Conservation (phyloP, 2,113 vertebrate species). For the Varanus salvator region DNA sequence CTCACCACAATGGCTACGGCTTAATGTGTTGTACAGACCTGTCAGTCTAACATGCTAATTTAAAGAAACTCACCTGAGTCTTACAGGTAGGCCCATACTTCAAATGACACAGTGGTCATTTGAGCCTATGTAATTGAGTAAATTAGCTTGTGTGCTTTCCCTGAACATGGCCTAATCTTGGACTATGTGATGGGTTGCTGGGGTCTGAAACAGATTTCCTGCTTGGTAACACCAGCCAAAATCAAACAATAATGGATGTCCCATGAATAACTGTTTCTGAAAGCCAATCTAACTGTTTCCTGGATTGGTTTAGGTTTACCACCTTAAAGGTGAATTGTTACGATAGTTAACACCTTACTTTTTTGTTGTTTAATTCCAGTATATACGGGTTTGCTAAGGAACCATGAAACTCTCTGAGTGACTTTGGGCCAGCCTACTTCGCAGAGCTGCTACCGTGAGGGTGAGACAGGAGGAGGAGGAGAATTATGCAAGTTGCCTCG, state of each 20-base stretch:
- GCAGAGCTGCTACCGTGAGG: no score
- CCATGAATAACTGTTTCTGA: not conserved
- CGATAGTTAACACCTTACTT: not conserved
- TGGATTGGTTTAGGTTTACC: not conserved
- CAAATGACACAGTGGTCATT: not conserved
- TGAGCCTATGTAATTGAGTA: constrained; percentile 17
- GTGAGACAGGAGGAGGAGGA: no score
- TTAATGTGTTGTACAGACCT: not conserved
- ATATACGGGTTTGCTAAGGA: not conserved
- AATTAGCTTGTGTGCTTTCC: not conserved
- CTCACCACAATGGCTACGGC: not conserved
- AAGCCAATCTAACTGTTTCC: not conserved
- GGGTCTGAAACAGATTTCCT: not conserved
- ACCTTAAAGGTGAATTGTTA: not conserved
- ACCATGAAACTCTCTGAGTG: no score
- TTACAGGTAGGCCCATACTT: not conserved
- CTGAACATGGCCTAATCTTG: constrained; percentile 6
- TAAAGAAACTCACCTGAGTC: not conserved
- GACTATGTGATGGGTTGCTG: not conserved
- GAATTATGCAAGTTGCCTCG: no score
- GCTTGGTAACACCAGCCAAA: not conserved
- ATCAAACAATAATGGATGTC: not conserved
- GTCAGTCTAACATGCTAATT: not conserved
- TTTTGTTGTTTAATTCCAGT: not conserved
- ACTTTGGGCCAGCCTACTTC: no score